Evolutionary conservation across 2,113 vertebrate genomes (phyloP).

Genomic region (Corythornis vintsioides): DNA sequence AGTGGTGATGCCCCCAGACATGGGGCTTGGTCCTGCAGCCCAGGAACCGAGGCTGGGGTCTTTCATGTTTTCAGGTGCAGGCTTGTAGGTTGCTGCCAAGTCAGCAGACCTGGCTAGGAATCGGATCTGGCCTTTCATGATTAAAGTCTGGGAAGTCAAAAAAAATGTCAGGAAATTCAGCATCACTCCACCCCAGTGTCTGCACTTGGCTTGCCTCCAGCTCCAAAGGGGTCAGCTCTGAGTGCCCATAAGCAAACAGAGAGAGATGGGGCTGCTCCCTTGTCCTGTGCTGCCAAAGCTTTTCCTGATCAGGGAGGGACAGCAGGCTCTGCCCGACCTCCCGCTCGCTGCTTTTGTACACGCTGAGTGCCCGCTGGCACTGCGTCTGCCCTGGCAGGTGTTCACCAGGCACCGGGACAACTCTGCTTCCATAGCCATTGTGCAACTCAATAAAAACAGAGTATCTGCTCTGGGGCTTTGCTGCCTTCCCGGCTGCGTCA

Average conservation of each 20-base stretch:
- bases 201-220: neutral
- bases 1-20: neutral
- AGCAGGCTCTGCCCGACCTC: neutral
- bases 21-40: neutral
- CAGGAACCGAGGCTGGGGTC: neutral
- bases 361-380: accelerated
- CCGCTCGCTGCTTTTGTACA: neutral
- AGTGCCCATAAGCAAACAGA: neutral
- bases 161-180: neutral
- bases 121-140: neutral
- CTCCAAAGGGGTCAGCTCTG: neutral
- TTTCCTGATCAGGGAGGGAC: neutral
- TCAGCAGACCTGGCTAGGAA: neutral
- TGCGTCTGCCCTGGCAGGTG: neutral
- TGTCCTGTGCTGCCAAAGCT: neutral
- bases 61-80: neutral
- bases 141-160: neutral
- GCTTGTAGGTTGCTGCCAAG: neutral
- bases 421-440: conserved; percentile 14
- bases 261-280: neutral
- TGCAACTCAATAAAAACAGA: conserved; percentile 51
- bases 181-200: neutral
- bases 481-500: neutral
- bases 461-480: neutral
- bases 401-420: accelerated